Evolutionary conservation across 2,797 vertebrate genomes (phyloP).

Genomic region (Cossypha caffra): DNA sequence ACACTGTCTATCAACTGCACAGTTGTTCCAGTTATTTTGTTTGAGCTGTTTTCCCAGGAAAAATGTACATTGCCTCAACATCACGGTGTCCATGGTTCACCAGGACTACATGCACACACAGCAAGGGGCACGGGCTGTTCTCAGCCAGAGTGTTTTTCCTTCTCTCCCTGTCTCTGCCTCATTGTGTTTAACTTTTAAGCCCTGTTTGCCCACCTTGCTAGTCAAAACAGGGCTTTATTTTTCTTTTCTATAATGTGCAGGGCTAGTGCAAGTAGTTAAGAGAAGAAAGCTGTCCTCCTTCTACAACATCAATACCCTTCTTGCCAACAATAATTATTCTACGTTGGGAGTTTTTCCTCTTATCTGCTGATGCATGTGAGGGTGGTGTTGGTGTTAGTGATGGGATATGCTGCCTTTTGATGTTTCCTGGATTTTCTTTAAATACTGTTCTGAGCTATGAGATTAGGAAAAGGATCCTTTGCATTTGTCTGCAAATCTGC

Average conservation of each 20-base stretch:
- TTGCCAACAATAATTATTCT: conserved; percentile 44
- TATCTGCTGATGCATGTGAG: background rate
- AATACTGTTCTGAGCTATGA: background rate
- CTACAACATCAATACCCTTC: background rate
- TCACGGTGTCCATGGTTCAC: rapidly evolving
- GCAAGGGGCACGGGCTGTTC: background rate
- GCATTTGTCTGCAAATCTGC: background rate
- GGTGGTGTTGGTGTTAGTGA: background rate
- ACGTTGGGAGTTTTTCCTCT: background rate
- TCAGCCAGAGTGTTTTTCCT: conserved; percentile 5
- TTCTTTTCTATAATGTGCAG: conserved; percentile 27
- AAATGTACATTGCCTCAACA: rapidly evolving
- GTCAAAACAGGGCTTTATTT: conserved; percentile 60
- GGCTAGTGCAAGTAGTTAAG: background rate
- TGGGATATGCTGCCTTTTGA: background rate
- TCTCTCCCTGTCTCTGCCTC: background rate
- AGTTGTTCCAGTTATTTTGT: background rate
- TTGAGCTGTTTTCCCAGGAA: background rate
- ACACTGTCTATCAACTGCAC: background rate
- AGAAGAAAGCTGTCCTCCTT: conserved; percentile 15
- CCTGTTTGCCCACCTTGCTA: conserved; percentile 40
- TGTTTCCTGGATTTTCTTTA: background rate
- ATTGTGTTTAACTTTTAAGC: background rate
- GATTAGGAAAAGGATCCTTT: background rate
- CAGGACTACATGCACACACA: rapidly evolving